Evolutionary conservation across 2,888 invertebrate genomes (phyloP), one percentile per base, ranked within the genome.

Genomic region (Seira musarum): DNA sequence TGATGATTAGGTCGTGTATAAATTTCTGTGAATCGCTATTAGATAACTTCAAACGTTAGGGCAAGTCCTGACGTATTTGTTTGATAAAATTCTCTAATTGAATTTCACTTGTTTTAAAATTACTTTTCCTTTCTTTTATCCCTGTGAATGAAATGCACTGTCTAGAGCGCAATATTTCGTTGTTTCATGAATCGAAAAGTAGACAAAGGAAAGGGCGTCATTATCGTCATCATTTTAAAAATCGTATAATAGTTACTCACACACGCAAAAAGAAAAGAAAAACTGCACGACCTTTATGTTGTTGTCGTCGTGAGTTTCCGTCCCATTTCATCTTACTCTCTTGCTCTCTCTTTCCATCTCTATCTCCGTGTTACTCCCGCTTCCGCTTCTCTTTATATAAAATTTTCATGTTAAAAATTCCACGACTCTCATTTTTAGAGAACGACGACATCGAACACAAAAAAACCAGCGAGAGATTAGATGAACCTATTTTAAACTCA

Each of bases 301-400:
- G 49, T 60, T 22, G 60, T 60, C 60, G 21, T 60, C 60, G 60
- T 60, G 60, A 61, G 70, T 71, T 71, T 71, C 70, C 70, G 70
- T 70, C 77, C 65, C 77, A 57, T 70, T 49, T 65, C 66, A 77
- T 71, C 24, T 53, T 53, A 63, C 64, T 49, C 53, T 53, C 30
- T 76, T 35, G n/a, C 53, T 76, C 61, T 65, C 21, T 71, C 64
- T 49, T 5, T 75, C 60, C 17, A 3, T 49, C 49, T 49, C 15
- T 8, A 3, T 49, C 49, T 21, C 17, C 21, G 60, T 30, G 30
- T 5, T 5, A 30, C 30, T 30, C 30, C 2, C 2, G 60, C 60
- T 60, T 60, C 60, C 60, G 60, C 21, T 30, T 30, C 30, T 30
- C 15, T 49, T 49, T 19, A 60, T 22, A 21, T 22, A 5, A 21